Evolutionary conservation across 2,888 invertebrate genomes (phyloP), one percentile per base, ranked within the genome.

Genomic region (Phaonia tiefii): DNA sequence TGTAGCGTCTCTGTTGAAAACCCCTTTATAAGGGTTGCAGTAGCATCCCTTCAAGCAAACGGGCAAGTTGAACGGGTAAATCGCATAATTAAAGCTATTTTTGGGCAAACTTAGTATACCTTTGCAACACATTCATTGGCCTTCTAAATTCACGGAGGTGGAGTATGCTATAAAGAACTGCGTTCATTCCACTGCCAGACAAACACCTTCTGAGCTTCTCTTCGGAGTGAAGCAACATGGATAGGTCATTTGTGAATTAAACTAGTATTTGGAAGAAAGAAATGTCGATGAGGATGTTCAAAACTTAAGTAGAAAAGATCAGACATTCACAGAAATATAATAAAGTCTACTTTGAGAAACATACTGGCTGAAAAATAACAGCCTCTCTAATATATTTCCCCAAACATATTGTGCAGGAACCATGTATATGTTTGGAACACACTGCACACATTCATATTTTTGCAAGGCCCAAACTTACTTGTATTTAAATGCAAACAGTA

Each of bases 141-240:
- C 26, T 0, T 0, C 7, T 31, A 66, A 56, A 37, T 25, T 73
- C 8, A 15, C 20, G 10, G 69, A 71, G 39, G 39, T 80, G 3
- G 80, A 83, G 73, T 84, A 77, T 31, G 67, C 77, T 13, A 54
- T 82, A 0, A 82, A 82, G 46, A 82, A 82, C 39, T 75, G 75
- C 8, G 46, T 75, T 0, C 67, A 80, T 56, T 60, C 46, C 11
- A 72, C 77, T 5, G 67, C 42, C 0, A 80, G 75, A 13, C 5
- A 70, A 10, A 26, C 71, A 4, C 75, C 72, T 13, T 82, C 75
- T 49, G 26, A 42, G 15, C 15, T 79, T 26, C 15, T 84, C 8
- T 81, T 84, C 37, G 80, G 82, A 2, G 70, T 80, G 11, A 13
- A 65, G 0, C 82, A 84, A 51, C 39, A 69, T 1, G 79, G 77